phyloP scores from a whole-genome alignment of 2,797 vertebrate genomes.

The Channa striata region DNA sequence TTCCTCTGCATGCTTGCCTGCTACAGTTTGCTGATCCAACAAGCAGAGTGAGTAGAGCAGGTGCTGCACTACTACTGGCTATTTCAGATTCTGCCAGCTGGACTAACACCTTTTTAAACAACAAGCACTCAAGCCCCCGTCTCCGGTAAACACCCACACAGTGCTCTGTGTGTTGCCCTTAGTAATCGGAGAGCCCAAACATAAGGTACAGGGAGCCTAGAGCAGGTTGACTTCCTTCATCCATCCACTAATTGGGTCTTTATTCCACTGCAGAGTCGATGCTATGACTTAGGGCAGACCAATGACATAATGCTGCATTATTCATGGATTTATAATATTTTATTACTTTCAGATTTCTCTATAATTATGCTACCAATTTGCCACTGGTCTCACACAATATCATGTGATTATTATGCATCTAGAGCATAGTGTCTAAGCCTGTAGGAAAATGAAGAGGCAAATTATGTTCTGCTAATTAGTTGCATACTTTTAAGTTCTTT shows the following conservation, averaged over 20 bases:
- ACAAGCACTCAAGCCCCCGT: constrained; percentile 13
- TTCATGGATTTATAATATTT: constrained; percentile 48
- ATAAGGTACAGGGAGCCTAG: constrained; percentile 43
- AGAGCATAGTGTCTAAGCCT: constrained; percentile 45
- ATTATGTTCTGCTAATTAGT: constrained; percentile 40
- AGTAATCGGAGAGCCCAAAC: constrained; percentile 52
- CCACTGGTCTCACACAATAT: constrained; percentile 43
- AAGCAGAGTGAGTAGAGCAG: constrained; percentile 10
- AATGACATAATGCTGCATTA: constrained; percentile 40
- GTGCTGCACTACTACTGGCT: constrained; percentile 11
- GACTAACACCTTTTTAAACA: constrained; percentile 30
- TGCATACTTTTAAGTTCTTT: constrained; percentile 43
- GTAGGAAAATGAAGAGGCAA: constrained; percentile 38
- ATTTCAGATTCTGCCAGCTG: constrained; percentile 37
- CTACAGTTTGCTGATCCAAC: constrained; percentile 20
- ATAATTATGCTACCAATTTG: constrained; percentile 50
- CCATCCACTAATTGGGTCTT: constrained; percentile 61
- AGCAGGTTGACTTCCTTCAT: constrained; percentile 56
- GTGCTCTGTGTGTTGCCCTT: constrained; percentile 23
- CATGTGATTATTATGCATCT: constrained; percentile 50
- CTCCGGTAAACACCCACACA: constrained; percentile 26
- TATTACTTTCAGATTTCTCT: constrained; percentile 55
- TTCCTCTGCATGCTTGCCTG: background rate
- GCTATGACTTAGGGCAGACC: constrained; percentile 42
- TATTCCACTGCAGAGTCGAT: constrained; percentile 22